Conservation (phyloP, 2,113 vertebrate genomes). For the Microtus richardsoni region DNA sequence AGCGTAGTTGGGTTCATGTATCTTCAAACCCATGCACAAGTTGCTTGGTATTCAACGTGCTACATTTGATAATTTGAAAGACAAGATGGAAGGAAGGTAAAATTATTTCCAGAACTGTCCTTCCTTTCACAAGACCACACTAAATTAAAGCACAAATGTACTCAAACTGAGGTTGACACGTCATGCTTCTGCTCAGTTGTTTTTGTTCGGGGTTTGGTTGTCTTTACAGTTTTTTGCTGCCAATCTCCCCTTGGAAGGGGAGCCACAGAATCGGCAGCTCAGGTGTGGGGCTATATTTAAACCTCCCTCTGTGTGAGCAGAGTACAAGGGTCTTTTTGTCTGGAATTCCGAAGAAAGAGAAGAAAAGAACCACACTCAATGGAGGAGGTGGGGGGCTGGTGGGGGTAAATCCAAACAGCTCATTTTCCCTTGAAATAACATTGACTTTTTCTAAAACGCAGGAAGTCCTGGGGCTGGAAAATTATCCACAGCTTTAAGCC, state of each 20-base stretch:
- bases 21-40: not conserved
- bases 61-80: slow-evolving; percentile 68
- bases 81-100: slow-evolving; percentile 71
- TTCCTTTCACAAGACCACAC: slow-evolving; percentile 62
- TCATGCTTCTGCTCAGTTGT: slow-evolving; percentile 66
- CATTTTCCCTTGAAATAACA: slow-evolving; percentile 82
- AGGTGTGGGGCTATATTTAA: slow-evolving; percentile 84
- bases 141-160: slow-evolving; percentile 70
- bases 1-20: not conserved
- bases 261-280: slow-evolving; percentile 73
- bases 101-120: slow-evolving; percentile 76
- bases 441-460: slow-evolving; percentile 75
- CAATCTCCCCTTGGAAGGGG: slow-evolving; percentile 70
- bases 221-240: slow-evolving; percentile 73
- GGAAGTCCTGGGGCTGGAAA: slow-evolving; percentile 76
- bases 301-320: slow-evolving; percentile 63
- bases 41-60: slow-evolving; percentile 41
- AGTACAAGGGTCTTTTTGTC: slow-evolving; percentile 80
- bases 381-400: slow-evolving; percentile 47
- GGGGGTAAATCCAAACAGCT: slow-evolving; percentile 70
- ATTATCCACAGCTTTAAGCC: slow-evolving; percentile 73
- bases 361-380: slow-evolving; percentile 66
- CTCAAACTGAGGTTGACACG: slow-evolving; percentile 54
- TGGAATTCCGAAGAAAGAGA: slow-evolving; percentile 71
- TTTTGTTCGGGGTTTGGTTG: slow-evolving; percentile 69